Evolutionary conservation across 2,888 invertebrate species (phyloP).

Genomic region (Pilophorus perplexus): DNA sequence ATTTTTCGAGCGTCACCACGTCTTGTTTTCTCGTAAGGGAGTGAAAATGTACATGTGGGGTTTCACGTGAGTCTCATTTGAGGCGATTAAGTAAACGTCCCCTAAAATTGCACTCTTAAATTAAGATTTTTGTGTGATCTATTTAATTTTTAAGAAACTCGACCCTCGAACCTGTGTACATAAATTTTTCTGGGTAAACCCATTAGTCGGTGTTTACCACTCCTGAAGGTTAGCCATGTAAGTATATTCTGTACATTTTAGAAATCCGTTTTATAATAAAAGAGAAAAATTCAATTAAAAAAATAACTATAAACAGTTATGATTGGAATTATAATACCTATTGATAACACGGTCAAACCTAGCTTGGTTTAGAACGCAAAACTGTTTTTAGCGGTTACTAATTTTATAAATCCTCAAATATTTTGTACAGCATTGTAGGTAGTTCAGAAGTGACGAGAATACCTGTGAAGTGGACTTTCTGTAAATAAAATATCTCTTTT

Average conservation of each 20-base stretch:
- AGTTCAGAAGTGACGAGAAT: no score
- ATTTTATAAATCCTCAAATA: not conserved
- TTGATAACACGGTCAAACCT: slow-evolving; percentile 13
- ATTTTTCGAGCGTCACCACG: no score
- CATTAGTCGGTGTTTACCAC: slow-evolving; percentile 42
- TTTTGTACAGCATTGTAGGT: slow-evolving; percentile 3
- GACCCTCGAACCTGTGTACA: slow-evolving; percentile 35
- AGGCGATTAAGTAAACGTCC: slow-evolving; percentile 32
- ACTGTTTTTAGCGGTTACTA: not conserved
- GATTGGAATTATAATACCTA: no score
- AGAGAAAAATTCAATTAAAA: not conserved
- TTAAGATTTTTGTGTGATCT: slow-evolving; percentile 37
- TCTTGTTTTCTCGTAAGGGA: no score
- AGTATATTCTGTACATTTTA: slow-evolving; percentile 39
- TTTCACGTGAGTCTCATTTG: no score
- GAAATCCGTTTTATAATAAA: slow-evolving; percentile 17
- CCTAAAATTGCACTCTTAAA: slow-evolving; percentile 31
- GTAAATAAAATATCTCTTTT: no score
- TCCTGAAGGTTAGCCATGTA: slow-evolving; percentile 12
- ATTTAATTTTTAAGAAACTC: slow-evolving; percentile 23
- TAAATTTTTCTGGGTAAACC: slow-evolving; percentile 41
- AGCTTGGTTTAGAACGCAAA: slow-evolving; percentile 3
- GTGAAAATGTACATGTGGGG: no score
- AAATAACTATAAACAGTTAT: not conserved
- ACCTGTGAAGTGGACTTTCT: no score